phyloP scores from a whole-genome alignment of 1,140 invertebrate genomes.

The Oncopeltus fasciatus region DNA sequence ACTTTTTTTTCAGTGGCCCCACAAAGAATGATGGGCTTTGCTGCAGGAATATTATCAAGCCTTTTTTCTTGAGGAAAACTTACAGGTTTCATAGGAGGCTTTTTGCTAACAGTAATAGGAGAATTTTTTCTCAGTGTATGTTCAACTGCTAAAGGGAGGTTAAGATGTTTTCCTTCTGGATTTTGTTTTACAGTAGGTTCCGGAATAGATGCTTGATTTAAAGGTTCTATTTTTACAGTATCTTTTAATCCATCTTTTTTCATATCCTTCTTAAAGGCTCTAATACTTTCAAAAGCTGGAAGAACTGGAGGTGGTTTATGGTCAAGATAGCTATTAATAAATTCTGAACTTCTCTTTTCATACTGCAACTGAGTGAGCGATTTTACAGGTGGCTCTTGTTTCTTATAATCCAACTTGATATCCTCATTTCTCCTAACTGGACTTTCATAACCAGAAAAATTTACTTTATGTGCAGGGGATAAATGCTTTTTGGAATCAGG shows the following conservation, averaged over 20 bases:
- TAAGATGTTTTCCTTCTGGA: constrained; percentile 22
- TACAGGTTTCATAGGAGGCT: not conserved
- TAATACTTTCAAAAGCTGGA: not conserved
- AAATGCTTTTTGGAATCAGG: not conserved
- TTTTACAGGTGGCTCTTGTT: constrained; percentile 7
- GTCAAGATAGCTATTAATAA: constrained; percentile 7
- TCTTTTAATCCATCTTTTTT: constrained; percentile 5
- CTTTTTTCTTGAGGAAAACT: not conserved
- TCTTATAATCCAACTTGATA: not conserved
- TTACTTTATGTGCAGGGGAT: not conserved
- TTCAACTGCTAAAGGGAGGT: constrained; percentile 23
- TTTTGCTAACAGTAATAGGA: constrained; percentile 16
- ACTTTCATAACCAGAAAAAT: not conserved
- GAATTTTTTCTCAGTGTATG: constrained; percentile 22
- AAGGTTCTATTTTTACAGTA: not conserved
- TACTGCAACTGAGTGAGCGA: constrained; percentile 16
- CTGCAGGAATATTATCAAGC: not conserved
- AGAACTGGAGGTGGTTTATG: not conserved
- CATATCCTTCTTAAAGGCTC: not conserved
- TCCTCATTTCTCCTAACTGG: not conserved
- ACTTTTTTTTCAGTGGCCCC: not conserved
- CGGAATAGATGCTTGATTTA: not conserved
- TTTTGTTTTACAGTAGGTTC: not conserved
- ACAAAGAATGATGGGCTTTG: too few relatives aligned
- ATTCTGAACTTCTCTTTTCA: constrained; percentile 16